These are phyloP conservation scores for Paracanthobrama guichenoti DNA, from an alignment of 2,113 vertebrate species.

Conservation along the genomic window DNA sequence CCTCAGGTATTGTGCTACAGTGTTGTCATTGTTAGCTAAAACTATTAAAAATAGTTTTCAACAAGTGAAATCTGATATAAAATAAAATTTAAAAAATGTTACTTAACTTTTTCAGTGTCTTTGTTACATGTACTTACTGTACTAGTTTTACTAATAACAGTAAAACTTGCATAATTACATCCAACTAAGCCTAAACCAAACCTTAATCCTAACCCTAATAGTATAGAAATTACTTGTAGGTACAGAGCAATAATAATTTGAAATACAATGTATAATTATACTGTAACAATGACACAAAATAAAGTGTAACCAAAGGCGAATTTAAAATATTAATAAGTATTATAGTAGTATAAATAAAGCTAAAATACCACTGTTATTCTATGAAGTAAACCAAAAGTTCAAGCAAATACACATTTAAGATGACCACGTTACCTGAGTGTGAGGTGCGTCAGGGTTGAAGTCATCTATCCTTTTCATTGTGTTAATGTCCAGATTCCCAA, in stretches of 20 bases:
- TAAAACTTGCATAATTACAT: too few relatives aligned
- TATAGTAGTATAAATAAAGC: background rate
- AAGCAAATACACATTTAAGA: background rate
- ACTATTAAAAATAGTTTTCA: background rate
- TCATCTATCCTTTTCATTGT: slow-evolving; percentile 85
- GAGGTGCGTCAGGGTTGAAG: slow-evolving; percentile 80
- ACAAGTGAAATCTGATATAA: background rate
- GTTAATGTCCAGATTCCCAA: slow-evolving; percentile 90
- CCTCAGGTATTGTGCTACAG: background rate
- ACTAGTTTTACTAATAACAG: too few relatives aligned
- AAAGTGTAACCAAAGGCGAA: background rate
- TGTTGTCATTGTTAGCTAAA: background rate
- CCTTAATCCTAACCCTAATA: too few relatives aligned
- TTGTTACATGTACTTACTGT: too few relatives aligned
- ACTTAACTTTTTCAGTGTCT: background rate
- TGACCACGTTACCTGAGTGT: slow-evolving; percentile 64
- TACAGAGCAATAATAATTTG: too few relatives aligned
- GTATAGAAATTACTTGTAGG: too few relatives aligned
- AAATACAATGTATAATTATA: too few relatives aligned
- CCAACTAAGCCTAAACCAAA: too few relatives aligned
- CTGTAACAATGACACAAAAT: background rate
- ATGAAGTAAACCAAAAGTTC: background rate
- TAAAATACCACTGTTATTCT: background rate
- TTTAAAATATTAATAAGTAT: background rate
- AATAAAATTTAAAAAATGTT: background rate